Conservation (phyloP, 2,113 vertebrate species). For the Mobula birostris region DNA sequence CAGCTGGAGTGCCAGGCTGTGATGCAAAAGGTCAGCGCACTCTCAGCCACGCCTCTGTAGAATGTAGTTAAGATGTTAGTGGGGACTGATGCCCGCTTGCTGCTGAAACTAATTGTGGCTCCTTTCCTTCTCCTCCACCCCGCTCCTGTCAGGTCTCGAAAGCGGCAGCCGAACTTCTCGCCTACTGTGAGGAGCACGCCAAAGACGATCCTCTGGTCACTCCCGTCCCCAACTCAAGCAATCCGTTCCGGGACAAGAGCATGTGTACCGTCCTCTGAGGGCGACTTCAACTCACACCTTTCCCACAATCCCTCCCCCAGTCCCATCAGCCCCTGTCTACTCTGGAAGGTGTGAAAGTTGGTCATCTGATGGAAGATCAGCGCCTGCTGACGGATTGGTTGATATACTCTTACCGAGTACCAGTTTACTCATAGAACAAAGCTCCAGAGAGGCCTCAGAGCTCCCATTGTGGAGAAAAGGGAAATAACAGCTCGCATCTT, state of each 20-base stretch:
- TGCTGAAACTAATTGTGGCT: background rate
- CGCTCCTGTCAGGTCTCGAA: constrained; percentile 15
- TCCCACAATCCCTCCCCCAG: background rate
- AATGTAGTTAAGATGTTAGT: too few species aligned
- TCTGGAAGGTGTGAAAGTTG: background rate
- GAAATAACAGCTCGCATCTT: too few species aligned
- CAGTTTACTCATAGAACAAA: background rate
- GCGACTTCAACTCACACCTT: background rate
- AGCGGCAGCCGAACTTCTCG: constrained; percentile 8
- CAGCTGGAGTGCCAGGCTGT: too few species aligned
- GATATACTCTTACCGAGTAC: too few species aligned
- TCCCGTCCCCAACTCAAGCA: constrained; percentile 20
- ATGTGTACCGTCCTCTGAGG: constrained; percentile 29
- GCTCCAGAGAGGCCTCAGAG: background rate
- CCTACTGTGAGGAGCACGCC: constrained; percentile 26
- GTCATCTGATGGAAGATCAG: background rate
- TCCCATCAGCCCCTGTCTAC: background rate
- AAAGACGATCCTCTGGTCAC: constrained; percentile 35
- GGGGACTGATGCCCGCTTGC: too few species aligned
- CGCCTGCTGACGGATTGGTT: too few species aligned
- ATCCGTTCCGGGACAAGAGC: constrained; percentile 36
- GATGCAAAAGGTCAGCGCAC: too few species aligned
- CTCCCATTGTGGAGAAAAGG: too few species aligned
- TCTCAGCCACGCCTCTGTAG: too few species aligned
- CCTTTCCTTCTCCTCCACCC: too few species aligned